Evolutionary conservation across 2,113 vertebrate genomes (phyloP), one percentile per base, ranked within the genome.

Genomic region (Lampris incognitus): DNA sequence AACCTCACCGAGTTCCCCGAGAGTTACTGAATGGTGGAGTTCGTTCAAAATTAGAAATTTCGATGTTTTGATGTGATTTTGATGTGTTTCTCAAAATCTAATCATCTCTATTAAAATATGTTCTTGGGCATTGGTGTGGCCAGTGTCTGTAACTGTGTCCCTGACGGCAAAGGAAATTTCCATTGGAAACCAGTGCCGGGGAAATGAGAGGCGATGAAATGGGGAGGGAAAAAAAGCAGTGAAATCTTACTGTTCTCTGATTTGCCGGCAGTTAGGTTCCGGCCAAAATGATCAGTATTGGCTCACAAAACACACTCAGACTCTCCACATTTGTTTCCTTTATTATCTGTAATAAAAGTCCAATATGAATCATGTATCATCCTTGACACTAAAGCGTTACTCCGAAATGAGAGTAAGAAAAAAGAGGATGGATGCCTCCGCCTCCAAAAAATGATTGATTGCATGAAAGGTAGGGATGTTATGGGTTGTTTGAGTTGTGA

Each of bases 161-260:
- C 73, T 66, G 67, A 59, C 66, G 64, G 74, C 75, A 68, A 66
- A 72, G 67, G 62, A 81, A 78, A 73, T 80, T 86, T 85, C 75
- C 61, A 84, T 66, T 69, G 49, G 59, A 79, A 67, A 36, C 73
- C 41, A 76, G 51, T 66, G 46, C 36, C 24, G 49, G 52, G 56
- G 66, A 71, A 24, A 24, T 24, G 24, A 24, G 24, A 24, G 24
- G 24, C 24, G 24, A 49, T 59, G 9, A 72, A 83, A 77, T 60
- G 65, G 70, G 81, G 68, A 52, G 44, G 80, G 50, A 71, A 78
- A 83, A 87, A 90, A 90, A 90, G 90, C 59, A 72, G 69, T 63
- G 58, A 78, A 79, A 69, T 57, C 46, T 69, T 60, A 39, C 70
- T 74, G 69, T 51, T 56, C 70, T 78, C 70, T 82, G 77, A 78